Conservation (phyloP, 2,113 vertebrate species). For the Uria aalge region DNA sequence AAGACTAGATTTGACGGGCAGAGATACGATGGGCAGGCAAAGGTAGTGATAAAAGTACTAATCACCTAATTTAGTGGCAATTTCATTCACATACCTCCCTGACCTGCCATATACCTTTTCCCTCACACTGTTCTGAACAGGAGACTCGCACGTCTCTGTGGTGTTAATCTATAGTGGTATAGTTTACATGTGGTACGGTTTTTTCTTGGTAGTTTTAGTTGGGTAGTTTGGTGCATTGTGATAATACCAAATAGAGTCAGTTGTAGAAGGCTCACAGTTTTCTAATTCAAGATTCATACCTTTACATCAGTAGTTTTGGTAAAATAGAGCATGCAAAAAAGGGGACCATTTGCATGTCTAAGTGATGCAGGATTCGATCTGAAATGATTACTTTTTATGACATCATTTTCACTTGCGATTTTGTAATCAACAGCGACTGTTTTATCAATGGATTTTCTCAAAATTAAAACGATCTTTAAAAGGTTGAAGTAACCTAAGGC, state of each 20-base stretch:
- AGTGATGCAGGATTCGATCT: neutral
- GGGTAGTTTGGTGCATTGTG: neutral
- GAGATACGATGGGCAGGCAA: neutral
- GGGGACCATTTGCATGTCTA: neutral
- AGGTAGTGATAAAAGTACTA: neutral
- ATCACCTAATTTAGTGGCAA: neutral
- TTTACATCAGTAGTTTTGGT: neutral
- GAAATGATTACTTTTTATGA: neutral
- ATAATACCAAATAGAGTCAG: neutral
- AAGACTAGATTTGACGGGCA: neutral
- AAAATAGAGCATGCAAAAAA: neutral
- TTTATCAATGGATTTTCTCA: neutral
- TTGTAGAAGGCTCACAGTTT: neutral
- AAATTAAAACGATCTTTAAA: neutral
- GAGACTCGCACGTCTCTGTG: rapidly evolving
- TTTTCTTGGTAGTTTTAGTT: neutral
- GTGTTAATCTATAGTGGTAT: neutral
- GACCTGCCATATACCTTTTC: neutral
- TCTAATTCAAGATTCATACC: neutral
- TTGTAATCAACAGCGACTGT: neutral
- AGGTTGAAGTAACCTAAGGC: neutral
- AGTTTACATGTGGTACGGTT: no score
- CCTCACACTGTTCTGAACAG: neutral
- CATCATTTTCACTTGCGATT: neutral
- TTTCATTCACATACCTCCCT: neutral